These are phyloP conservation scores for Caloenas nicobarica DNA, from an alignment of 2,113 vertebrate species.

Conservation along the genomic window DNA sequence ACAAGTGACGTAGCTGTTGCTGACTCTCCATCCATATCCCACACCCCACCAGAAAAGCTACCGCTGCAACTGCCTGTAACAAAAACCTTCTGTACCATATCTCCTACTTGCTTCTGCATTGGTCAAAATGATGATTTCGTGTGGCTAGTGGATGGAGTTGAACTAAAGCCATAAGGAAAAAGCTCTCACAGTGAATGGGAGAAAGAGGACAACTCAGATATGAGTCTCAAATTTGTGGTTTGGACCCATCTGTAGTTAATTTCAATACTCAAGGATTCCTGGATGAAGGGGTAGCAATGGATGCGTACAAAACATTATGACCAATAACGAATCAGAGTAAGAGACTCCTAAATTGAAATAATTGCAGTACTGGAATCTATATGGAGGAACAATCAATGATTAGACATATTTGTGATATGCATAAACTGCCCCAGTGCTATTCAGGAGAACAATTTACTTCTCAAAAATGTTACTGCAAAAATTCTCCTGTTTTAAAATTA, in stretches of 20 bases:
- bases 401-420: background rate
- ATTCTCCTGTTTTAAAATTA: constrained; percentile 21
- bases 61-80: background rate
- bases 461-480: background rate
- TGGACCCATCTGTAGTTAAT: background rate
- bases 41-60: background rate
- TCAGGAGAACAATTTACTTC: background rate
- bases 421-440: background rate
- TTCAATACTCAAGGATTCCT: background rate
- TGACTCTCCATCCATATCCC: background rate
- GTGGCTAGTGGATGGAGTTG: background rate
- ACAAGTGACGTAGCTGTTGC: background rate
- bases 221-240: background rate
- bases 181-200: background rate
- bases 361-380: background rate
- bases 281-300: background rate
- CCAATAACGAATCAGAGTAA: background rate
- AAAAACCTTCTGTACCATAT: background rate
- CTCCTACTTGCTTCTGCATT: background rate
- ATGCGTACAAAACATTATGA: background rate
- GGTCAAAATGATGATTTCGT: background rate
- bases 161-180: background rate
- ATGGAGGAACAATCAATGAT: background rate
- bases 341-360: background rate
- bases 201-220: background rate